phyloP scores from a whole-genome alignment of 2,888 invertebrate species.

The Calameuta idolon region DNA sequence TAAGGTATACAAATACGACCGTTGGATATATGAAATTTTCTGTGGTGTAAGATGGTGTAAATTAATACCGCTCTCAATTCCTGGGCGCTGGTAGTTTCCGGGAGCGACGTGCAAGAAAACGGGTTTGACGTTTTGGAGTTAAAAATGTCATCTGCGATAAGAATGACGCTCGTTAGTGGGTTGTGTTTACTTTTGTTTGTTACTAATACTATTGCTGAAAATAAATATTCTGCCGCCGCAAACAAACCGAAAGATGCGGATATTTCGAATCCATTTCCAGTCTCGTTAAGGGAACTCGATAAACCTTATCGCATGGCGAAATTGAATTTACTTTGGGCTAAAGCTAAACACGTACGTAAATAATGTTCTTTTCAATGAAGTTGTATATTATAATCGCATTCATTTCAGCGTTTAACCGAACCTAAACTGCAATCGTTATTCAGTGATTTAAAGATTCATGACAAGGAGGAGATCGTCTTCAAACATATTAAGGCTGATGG shows the following conservation, averaged over 20 bases:
- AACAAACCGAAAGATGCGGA: constrained; percentile 67
- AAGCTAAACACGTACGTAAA: constrained; percentile 84
- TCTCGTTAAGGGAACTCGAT: constrained; percentile 77
- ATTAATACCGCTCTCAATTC: background rate
- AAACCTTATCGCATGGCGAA: constrained; percentile 93
- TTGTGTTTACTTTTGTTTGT: constrained; percentile 28
- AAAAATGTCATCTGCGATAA: background rate
- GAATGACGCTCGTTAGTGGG: background rate
- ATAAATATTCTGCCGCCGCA: constrained; percentile 77
- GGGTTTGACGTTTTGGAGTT: background rate
- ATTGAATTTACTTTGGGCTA: constrained; percentile 88
- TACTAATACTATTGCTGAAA: constrained; percentile 52
- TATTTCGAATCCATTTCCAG: constrained; percentile 54
- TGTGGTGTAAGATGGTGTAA: background rate
- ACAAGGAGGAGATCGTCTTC: constrained; percentile 89
- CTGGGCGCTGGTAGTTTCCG: background rate
- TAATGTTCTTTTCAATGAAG: constrained; percentile 16
- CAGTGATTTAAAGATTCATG: constrained; percentile 90
- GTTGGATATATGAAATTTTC: background rate
- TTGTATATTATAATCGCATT: background rate
- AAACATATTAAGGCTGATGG: constrained; percentile 87
- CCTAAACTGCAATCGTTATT: constrained; percentile 87
- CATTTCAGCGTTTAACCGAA: constrained; percentile 80
- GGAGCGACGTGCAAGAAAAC: background rate
- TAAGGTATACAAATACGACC: background rate